phyloP scores from a whole-genome alignment of 2,113 vertebrate genomes.

The Heterotilapia buettikoferi region DNA sequence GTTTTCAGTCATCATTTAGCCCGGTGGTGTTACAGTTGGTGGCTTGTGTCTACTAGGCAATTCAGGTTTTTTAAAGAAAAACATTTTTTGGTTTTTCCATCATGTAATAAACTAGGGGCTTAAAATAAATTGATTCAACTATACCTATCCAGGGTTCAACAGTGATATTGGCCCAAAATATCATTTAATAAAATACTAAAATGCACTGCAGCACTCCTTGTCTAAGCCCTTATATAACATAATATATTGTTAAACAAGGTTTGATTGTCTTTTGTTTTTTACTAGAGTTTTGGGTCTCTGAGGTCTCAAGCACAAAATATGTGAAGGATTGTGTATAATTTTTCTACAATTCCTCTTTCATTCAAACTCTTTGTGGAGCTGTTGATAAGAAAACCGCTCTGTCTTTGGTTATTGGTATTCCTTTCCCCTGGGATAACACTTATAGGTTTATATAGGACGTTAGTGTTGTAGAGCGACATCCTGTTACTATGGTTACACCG shows the following conservation, averaged over 20 bases:
- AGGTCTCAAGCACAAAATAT: not conserved
- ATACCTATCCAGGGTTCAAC: not conserved
- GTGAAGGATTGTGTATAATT: not conserved
- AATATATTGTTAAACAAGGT: not conserved
- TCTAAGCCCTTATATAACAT: not conserved
- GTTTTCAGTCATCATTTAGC: not conserved
- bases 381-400: not conserved
- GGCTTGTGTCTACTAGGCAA: not conserved
- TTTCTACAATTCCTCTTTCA: not conserved
- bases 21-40: not conserved
- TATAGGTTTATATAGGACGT: not conserved
- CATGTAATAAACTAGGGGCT: not conserved
- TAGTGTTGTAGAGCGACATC: not conserved
- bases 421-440: not conserved
- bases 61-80: not conserved
- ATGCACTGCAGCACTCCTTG: not conserved
- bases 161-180: not conserved
- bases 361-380: not conserved
- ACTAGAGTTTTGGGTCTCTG: not conserved
- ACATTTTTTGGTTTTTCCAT: not conserved
- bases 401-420: not conserved
- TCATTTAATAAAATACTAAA: not conserved
- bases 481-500: slow-evolving; percentile 31
- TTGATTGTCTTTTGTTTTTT: not conserved
- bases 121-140: not conserved